Conservation (phyloP, 2,888 invertebrate species). For the Stramonita haemastoma region DNA sequence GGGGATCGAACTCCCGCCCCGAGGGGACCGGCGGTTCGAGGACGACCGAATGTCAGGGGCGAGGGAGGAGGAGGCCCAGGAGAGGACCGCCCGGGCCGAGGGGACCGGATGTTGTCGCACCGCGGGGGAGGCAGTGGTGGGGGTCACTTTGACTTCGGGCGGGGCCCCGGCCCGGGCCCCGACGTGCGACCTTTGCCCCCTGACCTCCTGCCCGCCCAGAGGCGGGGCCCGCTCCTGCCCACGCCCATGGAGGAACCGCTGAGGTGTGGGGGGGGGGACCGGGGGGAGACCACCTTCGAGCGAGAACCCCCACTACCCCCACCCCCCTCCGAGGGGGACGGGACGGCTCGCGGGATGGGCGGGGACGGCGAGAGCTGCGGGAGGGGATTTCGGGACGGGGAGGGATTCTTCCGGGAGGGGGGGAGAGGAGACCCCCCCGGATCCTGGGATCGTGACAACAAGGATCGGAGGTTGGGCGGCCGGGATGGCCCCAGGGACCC, state of each 20-base stretch:
- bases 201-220: not conserved
- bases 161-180: not conserved
- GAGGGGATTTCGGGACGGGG: not conserved
- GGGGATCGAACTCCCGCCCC: not conserved
- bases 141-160: conserved; percentile 46
- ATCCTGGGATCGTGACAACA: not conserved
- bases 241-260: conserved; percentile 48
- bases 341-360: conserved; percentile 42
- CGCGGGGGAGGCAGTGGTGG: no score
- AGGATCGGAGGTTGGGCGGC: not conserved
- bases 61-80: conserved; percentile 45
- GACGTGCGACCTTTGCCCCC: not conserved
- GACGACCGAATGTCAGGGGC: conserved; percentile 26
- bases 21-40: conserved; percentile 23
- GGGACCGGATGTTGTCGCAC: conserved; percentile 43
- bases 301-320: not conserved
- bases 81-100: conserved; percentile 47
- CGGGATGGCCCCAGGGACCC: not conserved
- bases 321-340: conserved; percentile 46
- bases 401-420: not conserved
- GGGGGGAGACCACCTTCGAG: conserved; percentile 41
- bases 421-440: not conserved
- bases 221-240: conserved; percentile 16
- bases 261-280: conserved; percentile 40
- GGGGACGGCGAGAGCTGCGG: conserved; percentile 35